Evolutionary conservation across 1,140 invertebrate species (phyloP).

Genomic region (Alviniconcha marisindica): DNA sequence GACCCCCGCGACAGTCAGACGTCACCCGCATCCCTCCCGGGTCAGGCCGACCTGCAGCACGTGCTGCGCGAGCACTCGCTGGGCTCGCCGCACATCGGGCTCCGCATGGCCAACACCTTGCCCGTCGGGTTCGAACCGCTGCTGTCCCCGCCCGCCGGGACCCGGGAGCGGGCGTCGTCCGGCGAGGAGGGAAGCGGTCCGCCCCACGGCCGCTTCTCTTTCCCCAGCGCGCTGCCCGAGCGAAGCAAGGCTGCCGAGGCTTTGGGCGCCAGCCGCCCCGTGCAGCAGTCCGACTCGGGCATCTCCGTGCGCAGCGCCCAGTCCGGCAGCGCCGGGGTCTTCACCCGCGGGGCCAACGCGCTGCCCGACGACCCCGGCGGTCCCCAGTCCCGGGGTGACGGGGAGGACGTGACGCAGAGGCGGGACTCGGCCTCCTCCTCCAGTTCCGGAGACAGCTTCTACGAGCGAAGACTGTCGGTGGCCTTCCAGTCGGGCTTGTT

Average conservation of each 20-base stretch:
- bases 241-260: background rate
- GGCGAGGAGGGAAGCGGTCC: constrained; percentile 30
- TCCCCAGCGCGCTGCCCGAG: constrained; percentile 3
- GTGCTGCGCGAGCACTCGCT: constrained; percentile 55
- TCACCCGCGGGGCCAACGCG: background rate
- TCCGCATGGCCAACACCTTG: constrained; percentile 55
- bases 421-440: constrained; percentile 39
- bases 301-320: constrained; percentile 57
- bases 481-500: constrained; percentile 60
- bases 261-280: background rate
- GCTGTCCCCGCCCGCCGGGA: background rate
- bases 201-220: constrained; percentile 32
- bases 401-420: background rate
- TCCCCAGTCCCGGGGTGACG: background rate
- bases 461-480: constrained; percentile 60
- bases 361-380: background rate
- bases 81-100: constrained; percentile 54
- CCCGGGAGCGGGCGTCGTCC: constrained; percentile 22
- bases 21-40: background rate
- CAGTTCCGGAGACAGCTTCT: constrained; percentile 60
- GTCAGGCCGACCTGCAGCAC: constrained; percentile 48
- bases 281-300: constrained; percentile 60
- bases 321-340: background rate
- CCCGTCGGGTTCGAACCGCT: constrained; percentile 32
- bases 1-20: background rate